Conservation (phyloP, 2,888 invertebrate genomes). For the Buathra laborator region DNA sequence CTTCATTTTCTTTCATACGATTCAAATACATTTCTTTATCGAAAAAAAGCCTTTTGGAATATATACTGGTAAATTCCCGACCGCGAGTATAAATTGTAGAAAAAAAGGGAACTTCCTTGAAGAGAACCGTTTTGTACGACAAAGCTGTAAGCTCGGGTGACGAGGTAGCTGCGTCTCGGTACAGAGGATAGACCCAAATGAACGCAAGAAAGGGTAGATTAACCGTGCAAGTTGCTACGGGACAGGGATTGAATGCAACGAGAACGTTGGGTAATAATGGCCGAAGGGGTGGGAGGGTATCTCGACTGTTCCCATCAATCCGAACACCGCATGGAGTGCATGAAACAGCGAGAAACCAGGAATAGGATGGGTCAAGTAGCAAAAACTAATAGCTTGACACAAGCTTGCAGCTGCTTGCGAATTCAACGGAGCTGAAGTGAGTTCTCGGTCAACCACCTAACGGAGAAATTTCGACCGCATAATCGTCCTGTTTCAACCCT, state of each 20-base stretch:
- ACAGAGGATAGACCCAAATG: background rate
- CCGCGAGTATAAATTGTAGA: background rate
- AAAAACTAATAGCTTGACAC: slow-evolving; percentile 42
- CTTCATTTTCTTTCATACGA: background rate
- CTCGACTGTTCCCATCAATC: slow-evolving; percentile 60
- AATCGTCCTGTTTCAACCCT: background rate
- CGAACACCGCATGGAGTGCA: slow-evolving; percentile 41
- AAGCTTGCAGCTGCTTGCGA: slow-evolving; percentile 12
- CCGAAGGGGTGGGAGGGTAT: background rate
- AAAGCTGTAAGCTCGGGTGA: background rate
- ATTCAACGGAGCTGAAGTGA: background rate
- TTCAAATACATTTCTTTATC: background rate
- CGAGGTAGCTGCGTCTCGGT: slow-evolving; percentile 1
- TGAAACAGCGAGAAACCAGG: slow-evolving; percentile 12
- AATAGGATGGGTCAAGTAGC: slow-evolving; percentile 1
- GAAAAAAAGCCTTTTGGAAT: background rate
- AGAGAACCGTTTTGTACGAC: background rate
- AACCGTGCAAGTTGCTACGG: slow-evolving; percentile 43
- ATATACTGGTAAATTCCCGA: background rate
- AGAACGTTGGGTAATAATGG: slow-evolving; percentile 55
- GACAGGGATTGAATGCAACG: slow-evolving; percentile 43
- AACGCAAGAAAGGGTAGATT: slow-evolving; percentile 59
- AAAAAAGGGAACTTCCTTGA: background rate
- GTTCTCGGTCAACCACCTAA: slow-evolving; percentile 7
- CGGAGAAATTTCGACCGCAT: background rate